Base-by-base conservation (phyloP, 2,113 vertebrate species). In the Podarcis cretensis region DNA sequence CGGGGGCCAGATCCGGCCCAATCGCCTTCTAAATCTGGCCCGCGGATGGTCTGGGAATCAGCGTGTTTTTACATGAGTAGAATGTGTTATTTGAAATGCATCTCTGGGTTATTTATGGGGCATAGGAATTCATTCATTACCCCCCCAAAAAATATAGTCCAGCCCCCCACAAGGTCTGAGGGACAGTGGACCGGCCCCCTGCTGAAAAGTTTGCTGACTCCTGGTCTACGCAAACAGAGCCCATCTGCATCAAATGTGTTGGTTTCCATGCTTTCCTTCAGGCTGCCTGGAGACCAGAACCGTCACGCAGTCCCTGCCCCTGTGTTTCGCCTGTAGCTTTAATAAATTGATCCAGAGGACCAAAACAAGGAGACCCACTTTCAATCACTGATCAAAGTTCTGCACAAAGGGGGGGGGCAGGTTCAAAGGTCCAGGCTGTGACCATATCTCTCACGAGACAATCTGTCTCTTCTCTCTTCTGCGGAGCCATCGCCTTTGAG, bases 301-400 rank as follows among this genome's bases (percentile, higher is more conserved):
- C 25, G 5, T 23, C 27, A 23, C 6, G 2, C 18, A 54, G 18
- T 20, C 32, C 54, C 9, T 48, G 43, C 43, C 43, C 43, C 48
- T 5, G 1, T 43, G 32, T 25, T 25, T 21, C 32, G 14, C 32
- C 27, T 75, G 69, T 35, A 40, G 79, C 68, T 74, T 82, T 81
- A 86, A 86, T 76, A 76, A 69, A 66, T 27, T 1, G 40, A 76
- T 81, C 10, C 6, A 0, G 16, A 25, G 63, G 68, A 21, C 40
- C 68, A 21, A 54, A 77, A 21, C 35, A 30, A 85, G 40, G 23
- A 23, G 73, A 83, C 32, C 66, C 13, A n/a, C 10, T 90, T 54
- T 90, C 40, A 43, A 40, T 68, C 73, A 6, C 40, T 37, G 84
- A 86, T 86, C 84, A 82, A 81, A 90, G 79, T 86, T 82, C 43